Evolutionary conservation across 2,797 vertebrate genomes (phyloP).

Genomic region (Etheostoma nigrum): DNA sequence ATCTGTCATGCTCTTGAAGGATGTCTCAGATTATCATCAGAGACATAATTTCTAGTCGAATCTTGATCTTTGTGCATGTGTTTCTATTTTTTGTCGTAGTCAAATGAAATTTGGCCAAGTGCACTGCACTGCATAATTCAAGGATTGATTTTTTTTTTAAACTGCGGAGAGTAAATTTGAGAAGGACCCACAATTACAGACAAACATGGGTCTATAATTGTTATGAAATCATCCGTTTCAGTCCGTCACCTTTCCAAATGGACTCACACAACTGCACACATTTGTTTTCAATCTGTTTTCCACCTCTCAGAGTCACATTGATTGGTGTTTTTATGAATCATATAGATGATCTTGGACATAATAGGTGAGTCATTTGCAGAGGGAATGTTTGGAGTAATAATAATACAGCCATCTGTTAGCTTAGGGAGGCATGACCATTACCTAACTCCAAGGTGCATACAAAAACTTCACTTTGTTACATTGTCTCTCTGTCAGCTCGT

Average conservation of each 20-base stretch:
- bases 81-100: conserved; percentile 38
- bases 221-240: conserved; percentile 29
- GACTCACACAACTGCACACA: conserved; percentile 1
- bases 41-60: conserved; percentile 2
- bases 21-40: conserved; percentile 31
- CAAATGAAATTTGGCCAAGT: conserved; percentile 20
- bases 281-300: background rate
- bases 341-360: conserved; percentile 1
- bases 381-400: conserved; percentile 29
- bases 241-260: conserved; percentile 13
- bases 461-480: conserved; percentile 43
- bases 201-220: conserved; percentile 15
- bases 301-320: background rate
- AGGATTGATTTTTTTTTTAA: conserved; percentile 35
- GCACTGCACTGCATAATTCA: conserved; percentile 13
- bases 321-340: background rate
- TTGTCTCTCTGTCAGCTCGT: conserved; percentile 29
- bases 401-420: conserved; percentile 21
- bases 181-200: conserved; percentile 47
- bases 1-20: background rate
- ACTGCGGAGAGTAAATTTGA: background rate
- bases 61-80: conserved; percentile 7
- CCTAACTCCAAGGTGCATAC: conserved; percentile 20
- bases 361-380: conserved; percentile 1
- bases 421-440: conserved; percentile 15